Evolutionary conservation across 2,888 invertebrate genomes (phyloP), one percentile per base, ranked within the genome.

Genomic region (Caenorhabditis macrosperma): DNA sequence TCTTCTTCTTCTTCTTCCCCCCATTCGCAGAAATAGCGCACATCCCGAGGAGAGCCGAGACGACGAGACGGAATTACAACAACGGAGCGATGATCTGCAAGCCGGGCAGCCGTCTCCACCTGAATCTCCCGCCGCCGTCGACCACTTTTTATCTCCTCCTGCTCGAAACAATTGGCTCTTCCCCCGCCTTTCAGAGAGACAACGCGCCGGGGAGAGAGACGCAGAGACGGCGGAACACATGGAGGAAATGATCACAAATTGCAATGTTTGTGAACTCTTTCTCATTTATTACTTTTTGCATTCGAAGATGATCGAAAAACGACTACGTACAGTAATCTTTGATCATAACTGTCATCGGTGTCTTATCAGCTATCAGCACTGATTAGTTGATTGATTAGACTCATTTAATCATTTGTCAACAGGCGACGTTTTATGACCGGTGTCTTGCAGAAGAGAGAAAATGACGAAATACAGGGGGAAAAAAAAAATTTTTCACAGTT

Each of bases 91-190:
- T n/a, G n/a, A 12, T 24, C 24, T 24, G 48, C 48, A 55, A 55
- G 57, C n/a, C n/a, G n/a, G n/a, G 35, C 10, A 54, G 5, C 22
- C 9, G 33, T 41, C 61, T 54, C 20, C 44, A 44, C 44, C 44
- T 44, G 44, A 44, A 44, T 44, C n/a, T n/a, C n/a, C 44, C 44
- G 44, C 20, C 17, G 3, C 17, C 50, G 20, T 22, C 50, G 50
- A 50, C 22, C 24, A 61, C 63, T 72, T 72, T 72, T 72, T 63
- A 72, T 72, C n/a, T n/a, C n/a, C n/a, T n/a, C n/a, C n/a, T n/a
- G n/a, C n/a, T n/a, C n/a, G 71, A 71, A 61, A 61, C 61, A 71
- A 61, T 61, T 63, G 68, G 68, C 30, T 59, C 44, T 38, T 60
- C 17, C 44, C 15, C 17, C 35, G 26, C 38, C 55, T 48, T 64